Percentiles rank a stretch among this genome's conserved stretches.
phyloP scores from a whole-genome alignment of 2,113 vertebrate genomes.

The Aspiorhynchus laticeps region DNA sequence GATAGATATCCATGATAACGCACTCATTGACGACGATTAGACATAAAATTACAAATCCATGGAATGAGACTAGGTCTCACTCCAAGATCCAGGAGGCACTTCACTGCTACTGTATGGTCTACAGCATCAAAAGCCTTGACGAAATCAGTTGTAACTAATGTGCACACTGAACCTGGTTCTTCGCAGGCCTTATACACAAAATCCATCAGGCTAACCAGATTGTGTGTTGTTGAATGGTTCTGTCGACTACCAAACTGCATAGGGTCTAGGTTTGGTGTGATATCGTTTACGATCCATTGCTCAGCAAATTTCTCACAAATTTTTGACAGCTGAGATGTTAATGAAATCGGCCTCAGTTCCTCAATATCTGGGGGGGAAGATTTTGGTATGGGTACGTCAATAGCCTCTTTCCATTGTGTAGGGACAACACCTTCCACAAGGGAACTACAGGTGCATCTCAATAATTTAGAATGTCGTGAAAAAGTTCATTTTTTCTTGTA shows the following conservation, averaged over 20 bases:
- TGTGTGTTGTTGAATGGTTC: neutral
- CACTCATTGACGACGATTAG: constrained; percentile 3
- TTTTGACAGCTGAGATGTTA: no score
- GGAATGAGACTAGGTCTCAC: neutral
- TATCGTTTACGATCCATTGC: no score
- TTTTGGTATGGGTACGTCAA: constrained; percentile 22
- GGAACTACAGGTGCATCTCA: no score
- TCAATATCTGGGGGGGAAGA: neutral
- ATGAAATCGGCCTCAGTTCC: no score
- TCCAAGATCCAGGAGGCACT: constrained; percentile 6
- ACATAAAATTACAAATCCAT: neutral
- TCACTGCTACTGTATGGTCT: constrained; percentile 23
- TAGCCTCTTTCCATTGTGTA: constrained; percentile 20
- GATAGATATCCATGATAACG: constrained; percentile 3
- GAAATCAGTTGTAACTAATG: constrained; percentile 31
- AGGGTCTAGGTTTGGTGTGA: no score
- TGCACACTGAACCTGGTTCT: constrained; percentile 1
- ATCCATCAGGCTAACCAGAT: neutral
- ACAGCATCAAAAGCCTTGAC: constrained; percentile 19
- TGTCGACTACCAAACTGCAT: no score
- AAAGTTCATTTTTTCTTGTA: no score
- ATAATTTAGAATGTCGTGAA: no score
- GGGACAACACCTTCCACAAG: constrained; percentile 16
- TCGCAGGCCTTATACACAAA: neutral
- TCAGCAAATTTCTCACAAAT: no score